These are phyloP conservation scores for Myxocyprinus asiaticus DNA, from an alignment of 2,113 vertebrate species.

Conservation along the genomic window DNA sequence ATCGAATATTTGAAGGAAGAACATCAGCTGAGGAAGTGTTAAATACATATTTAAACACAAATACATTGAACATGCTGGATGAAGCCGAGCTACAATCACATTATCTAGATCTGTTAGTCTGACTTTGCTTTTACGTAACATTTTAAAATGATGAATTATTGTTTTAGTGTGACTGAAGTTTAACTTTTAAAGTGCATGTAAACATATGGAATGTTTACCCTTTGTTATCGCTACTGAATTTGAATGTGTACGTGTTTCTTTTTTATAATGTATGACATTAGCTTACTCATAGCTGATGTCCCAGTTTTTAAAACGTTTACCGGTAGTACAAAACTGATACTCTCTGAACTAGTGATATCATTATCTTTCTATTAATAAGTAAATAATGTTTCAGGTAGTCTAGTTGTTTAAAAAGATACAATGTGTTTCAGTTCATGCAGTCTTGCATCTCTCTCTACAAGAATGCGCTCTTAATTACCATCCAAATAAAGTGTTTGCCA, in stretches of 20 bases:
- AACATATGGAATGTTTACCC: too few species aligned
- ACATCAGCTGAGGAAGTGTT: too few species aligned
- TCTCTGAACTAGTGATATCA: background rate
- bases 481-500: constrained; percentile 43
- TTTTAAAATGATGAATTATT: too few species aligned
- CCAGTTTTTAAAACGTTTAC: constrained; percentile 13
- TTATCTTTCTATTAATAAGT: constrained; percentile 5
- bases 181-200: too few species aligned
- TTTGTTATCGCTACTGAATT: too few species aligned
- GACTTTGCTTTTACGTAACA: too few species aligned
- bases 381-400: background rate
- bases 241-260: background rate
- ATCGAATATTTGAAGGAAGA: too few species aligned
- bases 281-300: background rate
- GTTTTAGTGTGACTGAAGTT: too few species aligned
- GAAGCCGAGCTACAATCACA: too few species aligned
- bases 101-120: too few species aligned
- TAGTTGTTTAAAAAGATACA: background rate
- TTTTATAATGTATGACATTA: background rate
- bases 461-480: constrained; percentile 40
- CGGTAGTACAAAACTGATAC: constrained; percentile 6
- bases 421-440: background rate
- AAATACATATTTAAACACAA: too few species aligned
- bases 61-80: too few species aligned
- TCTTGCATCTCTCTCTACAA: background rate